Base-by-base conservation (phyloP, 2,113 vertebrate genomes). In the Pluvianellus socialis region DNA sequence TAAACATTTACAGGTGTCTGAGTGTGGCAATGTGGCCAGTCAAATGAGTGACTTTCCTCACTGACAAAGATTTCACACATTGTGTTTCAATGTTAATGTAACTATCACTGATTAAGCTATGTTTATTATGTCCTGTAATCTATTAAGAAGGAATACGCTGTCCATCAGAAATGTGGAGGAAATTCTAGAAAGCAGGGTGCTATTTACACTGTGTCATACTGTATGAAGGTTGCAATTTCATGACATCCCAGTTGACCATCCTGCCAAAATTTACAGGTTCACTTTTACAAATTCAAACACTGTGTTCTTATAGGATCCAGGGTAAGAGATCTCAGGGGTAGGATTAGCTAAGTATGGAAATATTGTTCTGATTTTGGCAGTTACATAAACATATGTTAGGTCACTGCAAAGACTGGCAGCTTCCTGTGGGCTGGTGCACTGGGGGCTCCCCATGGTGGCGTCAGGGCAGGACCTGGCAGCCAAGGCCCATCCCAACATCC, bases 371-470 rank as follows among this genome's bases (percentile, higher is more conserved):
- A 38, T 56, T 76, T 75, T 40, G 56, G 32, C 6, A 56, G 32
- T 23, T 49, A 10, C 8, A 9, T 42, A 73, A 61, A 61, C 7
- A 15, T 28, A 59, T 3, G 9, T 47, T 42, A 52, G n/a, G 53
- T 47, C n/a, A 23, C 19, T 59, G 27, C 23, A 22, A 50, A 50
- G 49, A 13, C 17, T 6, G 2, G 12, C 24, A 68, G 26, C 17
- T 68, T 6, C 27, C 8, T 32, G 18, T 26, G 21, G 17, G 13
- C 45, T 35, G 20, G n/a, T 1, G 2, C 12, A 11, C n/a, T 55
- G 30, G 6, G 4, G 10, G 8, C 1, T 59, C 12, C 70, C 4
- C 53, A 33, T 0, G 0, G 6, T 3, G 22, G 28, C 9, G 2
- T 38, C 16, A 14, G 2, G 26, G 10, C 7, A 59, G 6, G 30